These are phyloP conservation scores for Notoglanidium macrostoma DNA, from an alignment of 2,797 vertebrate genomes.

Conservation along the genomic window DNA sequence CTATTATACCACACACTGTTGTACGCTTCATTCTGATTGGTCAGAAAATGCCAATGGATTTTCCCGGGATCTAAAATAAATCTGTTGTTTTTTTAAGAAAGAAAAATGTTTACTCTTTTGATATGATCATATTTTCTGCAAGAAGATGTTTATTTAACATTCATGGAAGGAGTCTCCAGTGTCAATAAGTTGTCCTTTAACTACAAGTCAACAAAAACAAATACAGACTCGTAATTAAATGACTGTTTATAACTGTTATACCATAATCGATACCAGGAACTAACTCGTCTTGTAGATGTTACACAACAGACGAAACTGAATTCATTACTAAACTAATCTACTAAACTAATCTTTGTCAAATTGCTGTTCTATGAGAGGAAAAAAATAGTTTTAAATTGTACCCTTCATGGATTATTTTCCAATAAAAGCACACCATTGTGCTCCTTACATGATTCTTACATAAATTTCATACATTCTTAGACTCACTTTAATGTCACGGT, in stretches of 20 bases:
- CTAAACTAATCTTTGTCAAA: not conserved
- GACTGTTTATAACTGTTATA: not conserved
- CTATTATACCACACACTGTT: not conserved
- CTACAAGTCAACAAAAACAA: not conserved
- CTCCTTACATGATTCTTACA: not conserved
- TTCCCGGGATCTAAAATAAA: not conserved
- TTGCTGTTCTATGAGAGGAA: not conserved
- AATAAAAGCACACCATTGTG: not conserved
- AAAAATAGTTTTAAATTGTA: not conserved
- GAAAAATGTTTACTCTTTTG: not conserved
- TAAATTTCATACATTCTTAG: not conserved
- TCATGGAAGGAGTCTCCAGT: not conserved
- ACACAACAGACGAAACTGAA: not conserved
- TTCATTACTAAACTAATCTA: not conserved
- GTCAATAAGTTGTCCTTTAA: not conserved
- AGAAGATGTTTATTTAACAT: not conserved
- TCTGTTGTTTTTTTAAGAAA: not conserved
- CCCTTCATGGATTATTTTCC: not conserved
- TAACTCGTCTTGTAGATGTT: not conserved
- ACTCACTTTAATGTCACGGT: too few species aligned
- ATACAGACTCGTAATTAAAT: not conserved
- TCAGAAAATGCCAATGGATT: not conserved
- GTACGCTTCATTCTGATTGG: not conserved
- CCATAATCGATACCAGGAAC: not conserved
- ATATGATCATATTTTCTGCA: not conserved